Conservation (phyloP, 2,113 vertebrate genomes). For the Tyto alba region DNA sequence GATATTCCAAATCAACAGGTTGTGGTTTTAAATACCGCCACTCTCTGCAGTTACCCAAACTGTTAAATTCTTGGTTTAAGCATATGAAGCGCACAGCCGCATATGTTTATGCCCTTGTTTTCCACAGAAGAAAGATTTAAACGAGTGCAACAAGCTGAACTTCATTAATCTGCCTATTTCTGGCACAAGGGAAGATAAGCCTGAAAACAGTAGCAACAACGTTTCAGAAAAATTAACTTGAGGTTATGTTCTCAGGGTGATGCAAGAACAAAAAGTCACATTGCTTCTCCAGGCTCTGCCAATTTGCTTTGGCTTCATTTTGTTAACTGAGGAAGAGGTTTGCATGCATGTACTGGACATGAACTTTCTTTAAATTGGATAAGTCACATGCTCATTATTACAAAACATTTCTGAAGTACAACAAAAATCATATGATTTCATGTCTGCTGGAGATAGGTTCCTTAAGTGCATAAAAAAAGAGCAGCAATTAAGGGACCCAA, state of each 20-base stretch:
- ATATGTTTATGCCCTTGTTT: not conserved
- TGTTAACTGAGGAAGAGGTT: constrained; percentile 29
- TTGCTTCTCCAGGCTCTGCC: constrained; percentile 51
- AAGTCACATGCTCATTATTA: constrained; percentile 61
- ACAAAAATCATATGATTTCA: constrained; percentile 60
- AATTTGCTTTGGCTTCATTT: constrained; percentile 55
- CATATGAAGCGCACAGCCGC: not conserved
- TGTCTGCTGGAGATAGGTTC: constrained; percentile 55
- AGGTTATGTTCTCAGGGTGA: constrained; percentile 28
- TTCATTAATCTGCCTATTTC: constrained; percentile 35
- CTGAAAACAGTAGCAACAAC: constrained; percentile 11
- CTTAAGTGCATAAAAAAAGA: not conserved
- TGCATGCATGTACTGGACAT: constrained; percentile 43
- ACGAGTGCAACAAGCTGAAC: not conserved
- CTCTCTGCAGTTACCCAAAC: not conserved
- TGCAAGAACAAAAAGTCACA: constrained; percentile 47
- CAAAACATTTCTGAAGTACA: constrained; percentile 48
- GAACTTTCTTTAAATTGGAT: constrained; percentile 66
- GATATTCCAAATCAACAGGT: constrained; percentile 40
- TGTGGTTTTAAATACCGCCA: not conserved
- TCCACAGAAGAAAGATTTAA: not conserved
- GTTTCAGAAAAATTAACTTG: constrained; percentile 55
- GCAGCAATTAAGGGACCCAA: not conserved
- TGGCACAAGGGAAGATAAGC: constrained; percentile 32
- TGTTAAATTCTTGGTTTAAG: not conserved